A percentile compares a stretch with the other conserved stretches of the same genome.
Evolutionary conservation across 1,140 invertebrate species (phyloP).

Genomic region (Maconellicoccus hirsutus): DNA sequence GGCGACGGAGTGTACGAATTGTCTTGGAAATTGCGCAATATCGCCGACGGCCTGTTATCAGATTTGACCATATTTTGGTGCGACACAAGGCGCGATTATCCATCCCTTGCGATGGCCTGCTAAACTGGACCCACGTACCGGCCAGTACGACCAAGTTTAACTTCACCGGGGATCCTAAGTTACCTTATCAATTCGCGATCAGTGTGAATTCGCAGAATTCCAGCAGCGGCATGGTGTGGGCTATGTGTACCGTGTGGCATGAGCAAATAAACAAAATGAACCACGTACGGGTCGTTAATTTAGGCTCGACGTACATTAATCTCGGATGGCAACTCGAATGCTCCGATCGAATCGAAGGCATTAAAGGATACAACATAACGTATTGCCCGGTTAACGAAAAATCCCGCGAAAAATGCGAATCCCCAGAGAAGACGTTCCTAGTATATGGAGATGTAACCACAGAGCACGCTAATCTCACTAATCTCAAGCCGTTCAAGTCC

Average conservation of each 20-base stretch:
- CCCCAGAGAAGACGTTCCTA: background rate
- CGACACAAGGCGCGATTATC: conserved; percentile 43
- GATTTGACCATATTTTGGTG: conserved; percentile 68
- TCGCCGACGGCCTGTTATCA: conserved; percentile 32
- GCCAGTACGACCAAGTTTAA: conserved; percentile 38
- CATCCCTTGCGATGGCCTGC: conserved; percentile 44
- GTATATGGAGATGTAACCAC: conserved; percentile 12
- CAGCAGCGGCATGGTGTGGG: conserved; percentile 66
- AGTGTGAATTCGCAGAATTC: conserved; percentile 48
- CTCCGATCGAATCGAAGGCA: conserved; percentile 47
- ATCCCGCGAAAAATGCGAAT: conserved; percentile 23
- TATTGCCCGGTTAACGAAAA: conserved; percentile 47
- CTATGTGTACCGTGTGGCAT: conserved; percentile 58
- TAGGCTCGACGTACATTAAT: conserved; percentile 45
- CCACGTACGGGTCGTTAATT: conserved; percentile 45
- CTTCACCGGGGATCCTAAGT: conserved; percentile 40
- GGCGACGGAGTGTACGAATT: conserved; percentile 50
- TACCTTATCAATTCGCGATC: conserved; percentile 61
- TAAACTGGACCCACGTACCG: conserved; percentile 44
- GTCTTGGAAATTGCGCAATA: conserved; percentile 48
- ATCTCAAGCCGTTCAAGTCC: conserved; percentile 60
- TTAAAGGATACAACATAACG: conserved; percentile 51
- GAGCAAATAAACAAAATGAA: conserved; percentile 54
- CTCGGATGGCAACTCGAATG: conserved; percentile 59
- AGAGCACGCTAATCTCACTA: conserved; percentile 34